Base-by-base conservation (phyloP, 2,113 vertebrate species). In the Chaetodon auriga region DNA sequence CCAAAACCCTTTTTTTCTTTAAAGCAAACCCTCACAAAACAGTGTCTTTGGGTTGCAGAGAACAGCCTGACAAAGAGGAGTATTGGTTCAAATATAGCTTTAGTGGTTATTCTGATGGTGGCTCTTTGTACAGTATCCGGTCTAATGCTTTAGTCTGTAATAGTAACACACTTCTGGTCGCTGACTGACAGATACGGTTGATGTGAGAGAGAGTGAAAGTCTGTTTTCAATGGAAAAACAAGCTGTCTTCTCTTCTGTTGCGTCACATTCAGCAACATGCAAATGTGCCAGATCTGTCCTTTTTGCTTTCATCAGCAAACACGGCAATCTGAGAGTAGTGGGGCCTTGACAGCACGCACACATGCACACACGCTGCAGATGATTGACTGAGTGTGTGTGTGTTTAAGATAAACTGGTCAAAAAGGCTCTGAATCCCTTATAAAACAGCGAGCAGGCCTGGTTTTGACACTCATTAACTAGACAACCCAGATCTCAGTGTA, bases 391-490 rank as follows among this genome's bases (percentile, higher is more conserved):
- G 8, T 48, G 38, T 8, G 6, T 69, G 83, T 87, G 65, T 85
- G 57, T 78, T 87, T 82, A 86, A 91, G 82, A 92, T 87, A 91
- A 88, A 86, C 58, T 54, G 35, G 7, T 58, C 63, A 80, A 89
- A 90, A 53, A 43, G 15, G 54, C 53, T 78, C 41, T 41, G 62
- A 85, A 90, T 87, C 41, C 19, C 65, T 66, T 49, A 9, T 82
- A 48, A 78, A 89, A 83, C 75, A 69, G 21, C 5, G 43, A 68
- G 73, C 51, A 68, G 41, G 82, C 46, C 82, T 48, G 63, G 23
- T 72, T 88, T 81, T 76, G 87, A 78, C 85, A 92, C 81, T 93
- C 49, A 92, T 93, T 93, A 93, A 92, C 93, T 60, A 72, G 84
- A 69, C 6, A 43, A 78, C 61, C 63, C 75, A 86, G 79, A 84